Percentiles rank a stretch among this genome's conserved stretches.
Evolutionary conservation across 1,140 invertebrate genomes (phyloP).

Genomic region (Dufourea novaeangliae): DNA sequence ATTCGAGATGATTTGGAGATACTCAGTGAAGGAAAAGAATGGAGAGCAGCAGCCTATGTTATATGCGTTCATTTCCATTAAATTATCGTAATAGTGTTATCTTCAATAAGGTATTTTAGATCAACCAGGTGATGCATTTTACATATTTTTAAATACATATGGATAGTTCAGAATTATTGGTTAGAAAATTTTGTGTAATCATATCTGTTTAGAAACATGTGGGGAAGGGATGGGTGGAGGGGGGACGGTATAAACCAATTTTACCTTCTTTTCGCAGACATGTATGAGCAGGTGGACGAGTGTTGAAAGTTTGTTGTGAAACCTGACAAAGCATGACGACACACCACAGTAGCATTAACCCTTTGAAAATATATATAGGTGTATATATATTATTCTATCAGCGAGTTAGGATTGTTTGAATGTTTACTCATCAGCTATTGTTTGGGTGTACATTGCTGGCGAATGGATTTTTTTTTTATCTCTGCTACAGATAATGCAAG

Average conservation of each 20-base stretch:
- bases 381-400: not conserved
- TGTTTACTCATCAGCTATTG: not conserved
- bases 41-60: not conserved
- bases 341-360: slow-evolving; percentile 14
- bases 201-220: slow-evolving; percentile 4
- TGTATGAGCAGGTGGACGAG: not conserved
- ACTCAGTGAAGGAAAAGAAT: not conserved
- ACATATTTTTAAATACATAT: slow-evolving; percentile 1
- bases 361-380: not conserved
- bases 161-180: not conserved
- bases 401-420: slow-evolving; percentile 21
- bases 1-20: not conserved
- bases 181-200: not conserved
- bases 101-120: slow-evolving; percentile 32
- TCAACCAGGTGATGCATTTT: not conserved
- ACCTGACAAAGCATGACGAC: not conserved
- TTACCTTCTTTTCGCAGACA: slow-evolving; percentile 32
- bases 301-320: slow-evolving; percentile 1
- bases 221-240: not conserved
- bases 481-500: slow-evolving; percentile 24
- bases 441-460: not conserved
- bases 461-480: slow-evolving; percentile 1
- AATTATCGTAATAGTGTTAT: not conserved
- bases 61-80: not conserved
- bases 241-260: not conserved